A percentile compares a stretch with the other conserved stretches of the same genome.
Evolutionary conservation across 2,113 vertebrate species (phyloP).

Genomic region (Nibea albiflora): DNA sequence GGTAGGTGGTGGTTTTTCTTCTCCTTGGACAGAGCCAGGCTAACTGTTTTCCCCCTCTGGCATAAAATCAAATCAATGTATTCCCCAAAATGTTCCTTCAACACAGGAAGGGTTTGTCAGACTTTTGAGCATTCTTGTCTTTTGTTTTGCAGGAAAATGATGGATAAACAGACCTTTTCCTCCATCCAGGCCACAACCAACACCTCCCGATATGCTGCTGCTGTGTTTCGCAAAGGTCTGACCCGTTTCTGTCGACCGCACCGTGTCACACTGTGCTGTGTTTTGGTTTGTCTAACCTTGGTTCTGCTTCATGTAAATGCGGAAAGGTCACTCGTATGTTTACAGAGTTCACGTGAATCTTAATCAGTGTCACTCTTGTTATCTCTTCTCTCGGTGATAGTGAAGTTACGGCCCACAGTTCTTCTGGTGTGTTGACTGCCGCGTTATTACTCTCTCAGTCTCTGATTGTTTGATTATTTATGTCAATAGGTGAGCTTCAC

Average conservation of each 20-base stretch:
- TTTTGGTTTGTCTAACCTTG: slow-evolving; percentile 5
- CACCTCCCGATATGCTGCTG: slow-evolving; percentile 94
- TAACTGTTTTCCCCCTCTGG: too few relatives aligned
- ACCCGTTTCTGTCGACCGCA: not conserved
- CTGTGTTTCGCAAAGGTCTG: slow-evolving; percentile 94
- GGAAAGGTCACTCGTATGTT: slow-evolving; percentile 27
- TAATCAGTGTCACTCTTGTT: not conserved
- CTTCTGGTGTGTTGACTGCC: not conserved
- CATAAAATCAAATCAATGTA: too few relatives aligned
- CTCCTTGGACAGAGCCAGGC: too few relatives aligned
- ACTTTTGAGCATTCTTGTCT: not conserved
- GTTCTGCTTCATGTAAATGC: slow-evolving; percentile 7
- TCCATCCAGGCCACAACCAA: slow-evolving; percentile 96
- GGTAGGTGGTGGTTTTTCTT: too few relatives aligned
- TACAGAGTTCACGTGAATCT: slow-evolving; percentile 16
- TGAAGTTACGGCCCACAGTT: not conserved
- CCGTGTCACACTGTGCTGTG: too few relatives aligned
- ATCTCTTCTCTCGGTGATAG: not conserved
- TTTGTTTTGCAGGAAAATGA: slow-evolving; percentile 89
- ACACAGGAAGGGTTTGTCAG: not conserved
- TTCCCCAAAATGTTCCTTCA: too few relatives aligned
- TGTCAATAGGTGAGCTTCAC: slow-evolving; percentile 92
- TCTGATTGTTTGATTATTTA: not conserved
- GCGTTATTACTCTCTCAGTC: not conserved
- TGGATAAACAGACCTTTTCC: slow-evolving; percentile 97